Evolutionary conservation across 2,797 vertebrate species (phyloP), one percentile per base, ranked within the genome.

Genomic region (Peromyscus melanophrys): DNA sequence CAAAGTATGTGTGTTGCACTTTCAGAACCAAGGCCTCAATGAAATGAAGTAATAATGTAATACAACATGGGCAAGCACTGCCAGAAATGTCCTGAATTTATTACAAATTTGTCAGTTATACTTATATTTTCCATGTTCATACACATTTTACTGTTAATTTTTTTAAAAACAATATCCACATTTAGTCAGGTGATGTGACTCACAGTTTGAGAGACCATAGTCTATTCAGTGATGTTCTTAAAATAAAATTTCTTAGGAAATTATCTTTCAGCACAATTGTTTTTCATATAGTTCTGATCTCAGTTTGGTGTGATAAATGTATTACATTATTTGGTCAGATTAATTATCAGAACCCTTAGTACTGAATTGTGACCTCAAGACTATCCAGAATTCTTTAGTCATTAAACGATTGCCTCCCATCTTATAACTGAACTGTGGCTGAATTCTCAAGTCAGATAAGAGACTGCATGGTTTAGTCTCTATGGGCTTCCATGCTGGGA

Each of bases 371-470:
- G 78, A 91, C 40, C 11, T 75, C 37, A 78, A 19, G 19, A 63
- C 11, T 55, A 65, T 78, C 12, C 5, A 92, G 21, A 59, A 7
- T 90, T 78, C 27, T 78, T 84, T 84, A 88, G 37, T 67, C 46
- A 37, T 88, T 87, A 95, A 87, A 76, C 67, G 88, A 88, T 78
- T 92, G 27, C 61, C 27, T 90, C n/a, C 14, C 43, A 55, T 75
- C 27, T 89, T 84, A 69, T 31, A 57, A 80, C 43, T 19, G 71
- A 89, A 16, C 46, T 55, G 25, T 95, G 49, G 19, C 31, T 69
- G 25, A 80, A 59, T 92, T 85, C 57, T 93, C 91, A 61, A 81
- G 55, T 85, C 73, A 81, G 65, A 43, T 19, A 91, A 61, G 34
- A 75, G 17, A 76, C 71, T 81, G 9, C 46, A 16, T 84, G 40